phyloP scores from a whole-genome alignment of 2,888 invertebrate species.

The Rhagonycha fulva region DNA sequence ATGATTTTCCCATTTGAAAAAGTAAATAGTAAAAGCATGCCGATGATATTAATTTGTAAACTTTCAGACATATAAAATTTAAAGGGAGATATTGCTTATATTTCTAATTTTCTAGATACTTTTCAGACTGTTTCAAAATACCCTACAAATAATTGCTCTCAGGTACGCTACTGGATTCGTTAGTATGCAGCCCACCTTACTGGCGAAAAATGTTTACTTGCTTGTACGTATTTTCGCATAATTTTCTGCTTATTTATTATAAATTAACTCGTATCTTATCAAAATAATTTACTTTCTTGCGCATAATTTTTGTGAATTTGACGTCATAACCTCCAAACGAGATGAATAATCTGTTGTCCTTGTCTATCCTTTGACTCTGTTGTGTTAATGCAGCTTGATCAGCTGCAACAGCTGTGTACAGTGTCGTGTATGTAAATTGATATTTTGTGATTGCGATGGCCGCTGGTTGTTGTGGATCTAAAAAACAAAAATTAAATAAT shows the following conservation, averaged over 20 bases:
- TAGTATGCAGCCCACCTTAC: background rate
- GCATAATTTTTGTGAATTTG: background rate
- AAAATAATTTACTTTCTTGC: background rate
- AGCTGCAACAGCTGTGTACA: conserved; percentile 36
- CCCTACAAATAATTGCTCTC: background rate
- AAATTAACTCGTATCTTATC: background rate
- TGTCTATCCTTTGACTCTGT: conserved; percentile 37
- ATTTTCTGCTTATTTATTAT: background rate
- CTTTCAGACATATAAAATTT: too few species aligned
- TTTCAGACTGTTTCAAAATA: background rate
- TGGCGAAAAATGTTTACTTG: background rate
- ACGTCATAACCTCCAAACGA: conserved; percentile 15
- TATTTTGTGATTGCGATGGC: conserved; percentile 64
- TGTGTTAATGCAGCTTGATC: conserved; percentile 27
- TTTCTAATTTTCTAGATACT: background rate
- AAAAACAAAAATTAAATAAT: conserved; percentile 88
- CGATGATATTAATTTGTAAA: too few species aligned
- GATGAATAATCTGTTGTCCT: conserved; percentile 21
- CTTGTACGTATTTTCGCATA: background rate
- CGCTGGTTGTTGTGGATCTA: conserved; percentile 89
- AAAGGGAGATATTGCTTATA: too few species aligned
- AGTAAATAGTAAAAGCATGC: too few species aligned
- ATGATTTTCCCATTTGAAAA: too few species aligned
- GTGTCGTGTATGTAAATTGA: conserved; percentile 23
- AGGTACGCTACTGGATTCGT: background rate